Evolutionary conservation across 2,888 invertebrate genomes (phyloP).

Genomic region (Aricia artaxerxes): DNA sequence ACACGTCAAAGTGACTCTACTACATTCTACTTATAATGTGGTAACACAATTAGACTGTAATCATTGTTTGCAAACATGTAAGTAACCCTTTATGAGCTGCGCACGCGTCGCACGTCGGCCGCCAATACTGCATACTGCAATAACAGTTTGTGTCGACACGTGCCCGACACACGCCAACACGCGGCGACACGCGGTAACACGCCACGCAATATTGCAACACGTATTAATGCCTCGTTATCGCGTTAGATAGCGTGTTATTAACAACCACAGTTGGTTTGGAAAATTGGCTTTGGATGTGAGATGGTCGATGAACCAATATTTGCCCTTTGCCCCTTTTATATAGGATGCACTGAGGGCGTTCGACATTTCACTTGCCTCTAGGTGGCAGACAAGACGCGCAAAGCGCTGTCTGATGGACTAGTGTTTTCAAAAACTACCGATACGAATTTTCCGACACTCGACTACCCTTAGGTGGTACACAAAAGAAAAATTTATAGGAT

Average conservation of each 20-base stretch:
- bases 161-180: slow-evolving; percentile 44
- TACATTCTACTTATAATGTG: background rate
- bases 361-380: too few species aligned
- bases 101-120: slow-evolving; percentile 39
- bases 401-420: too few species aligned
- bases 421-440: too few species aligned
- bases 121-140: background rate
- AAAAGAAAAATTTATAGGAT: too few species aligned
- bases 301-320: background rate
- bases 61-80: slow-evolving; percentile 40
- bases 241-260: slow-evolving; percentile 32
- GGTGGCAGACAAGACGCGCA: too few species aligned
- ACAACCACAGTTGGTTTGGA: background rate
- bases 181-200: slow-evolving; percentile 43
- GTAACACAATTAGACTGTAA: slow-evolving; percentile 19
- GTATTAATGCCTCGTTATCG: slow-evolving; percentile 50
- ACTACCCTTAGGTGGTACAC: too few species aligned
- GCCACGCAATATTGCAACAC: slow-evolving; percentile 44
- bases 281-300: background rate
- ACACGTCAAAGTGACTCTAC: background rate
- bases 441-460: too few species aligned
- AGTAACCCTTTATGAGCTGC: slow-evolving; percentile 43
- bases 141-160: slow-evolving; percentile 34
- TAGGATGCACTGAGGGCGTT: too few species aligned
- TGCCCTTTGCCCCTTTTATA: too few species aligned